Evolutionary conservation across 2,888 invertebrate genomes (phyloP).

Genomic region (Scaeva pyrastri): DNA sequence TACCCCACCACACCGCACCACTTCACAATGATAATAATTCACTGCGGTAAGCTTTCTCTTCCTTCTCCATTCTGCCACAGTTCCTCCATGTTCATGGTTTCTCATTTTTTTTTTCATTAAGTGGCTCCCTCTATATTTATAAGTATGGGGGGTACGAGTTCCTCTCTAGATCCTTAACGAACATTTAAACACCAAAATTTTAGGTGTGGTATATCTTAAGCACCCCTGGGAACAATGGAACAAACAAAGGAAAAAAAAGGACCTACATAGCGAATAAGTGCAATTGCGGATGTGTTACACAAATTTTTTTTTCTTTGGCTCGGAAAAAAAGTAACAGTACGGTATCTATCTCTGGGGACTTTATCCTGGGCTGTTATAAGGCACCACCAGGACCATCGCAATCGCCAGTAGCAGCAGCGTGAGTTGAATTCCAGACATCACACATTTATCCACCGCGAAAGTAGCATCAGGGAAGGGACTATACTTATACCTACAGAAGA

Average conservation of each 20-base stretch:
- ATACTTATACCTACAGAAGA: constrained; percentile 7
- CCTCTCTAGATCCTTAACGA: constrained; percentile 65
- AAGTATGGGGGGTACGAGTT: constrained; percentile 24
- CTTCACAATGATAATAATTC: constrained; percentile 66
- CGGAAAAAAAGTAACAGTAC: constrained; percentile 46
- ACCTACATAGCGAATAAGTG: constrained; percentile 41
- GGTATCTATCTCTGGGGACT: constrained; percentile 46
- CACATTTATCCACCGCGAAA: constrained; percentile 60
- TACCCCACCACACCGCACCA: constrained; percentile 19
- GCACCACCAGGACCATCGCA: no score
- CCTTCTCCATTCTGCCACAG: not conserved
- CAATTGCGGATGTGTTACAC: constrained; percentile 65
- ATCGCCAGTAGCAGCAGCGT: not conserved
- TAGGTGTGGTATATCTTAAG: constrained; percentile 34
- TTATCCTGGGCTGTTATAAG: constrained; percentile 39
- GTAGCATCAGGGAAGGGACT: constrained; percentile 2
- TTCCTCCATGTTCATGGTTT: not conserved
- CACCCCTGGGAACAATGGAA: constrained; percentile 28
- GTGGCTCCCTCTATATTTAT: constrained; percentile 40
- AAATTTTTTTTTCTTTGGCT: not conserved
- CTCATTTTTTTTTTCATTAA: constrained; percentile 38
- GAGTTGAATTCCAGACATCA: constrained; percentile 65
- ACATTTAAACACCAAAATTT: constrained; percentile 58
- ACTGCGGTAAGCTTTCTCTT: constrained; percentile 42
- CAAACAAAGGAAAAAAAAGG: not conserved